Conservation (phyloP, 2,113 vertebrate species). For the Ginglymostoma cirratum region DNA sequence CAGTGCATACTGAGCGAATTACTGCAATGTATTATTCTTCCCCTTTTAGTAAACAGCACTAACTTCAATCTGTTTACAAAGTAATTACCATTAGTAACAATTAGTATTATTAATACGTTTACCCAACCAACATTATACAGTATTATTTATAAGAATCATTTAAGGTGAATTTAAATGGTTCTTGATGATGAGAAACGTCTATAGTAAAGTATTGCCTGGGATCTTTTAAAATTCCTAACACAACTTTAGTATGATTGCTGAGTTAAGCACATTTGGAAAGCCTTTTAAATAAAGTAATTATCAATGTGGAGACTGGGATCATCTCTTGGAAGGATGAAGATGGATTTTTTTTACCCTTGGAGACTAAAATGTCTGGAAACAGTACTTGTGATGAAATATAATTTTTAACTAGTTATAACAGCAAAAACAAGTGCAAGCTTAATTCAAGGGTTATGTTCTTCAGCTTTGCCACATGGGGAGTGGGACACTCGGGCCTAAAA, state of each 20-base stretch:
- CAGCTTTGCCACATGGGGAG: no score
- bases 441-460: no score
- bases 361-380: not conserved
- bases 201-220: not conserved
- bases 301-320: not conserved
- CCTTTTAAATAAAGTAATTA: not conserved
- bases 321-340: not conserved
- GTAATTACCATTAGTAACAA: not conserved
- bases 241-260: not conserved
- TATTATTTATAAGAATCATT: constrained; percentile 9
- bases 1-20: not conserved
- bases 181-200: not conserved
- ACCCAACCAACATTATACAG: not conserved
- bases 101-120: not conserved
- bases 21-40: not conserved
- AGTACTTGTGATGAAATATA: not conserved
- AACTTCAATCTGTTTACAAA: not conserved
- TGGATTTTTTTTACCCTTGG: not conserved
- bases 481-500: no score
- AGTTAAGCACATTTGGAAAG: not conserved
- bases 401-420: not conserved
- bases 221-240: not conserved
- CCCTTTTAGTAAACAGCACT: not conserved
- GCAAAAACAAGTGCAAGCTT: no score
- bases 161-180: not conserved